Conservation (phyloP, 1,140 invertebrate genomes). For the Coenobita brevimanus region DNA sequence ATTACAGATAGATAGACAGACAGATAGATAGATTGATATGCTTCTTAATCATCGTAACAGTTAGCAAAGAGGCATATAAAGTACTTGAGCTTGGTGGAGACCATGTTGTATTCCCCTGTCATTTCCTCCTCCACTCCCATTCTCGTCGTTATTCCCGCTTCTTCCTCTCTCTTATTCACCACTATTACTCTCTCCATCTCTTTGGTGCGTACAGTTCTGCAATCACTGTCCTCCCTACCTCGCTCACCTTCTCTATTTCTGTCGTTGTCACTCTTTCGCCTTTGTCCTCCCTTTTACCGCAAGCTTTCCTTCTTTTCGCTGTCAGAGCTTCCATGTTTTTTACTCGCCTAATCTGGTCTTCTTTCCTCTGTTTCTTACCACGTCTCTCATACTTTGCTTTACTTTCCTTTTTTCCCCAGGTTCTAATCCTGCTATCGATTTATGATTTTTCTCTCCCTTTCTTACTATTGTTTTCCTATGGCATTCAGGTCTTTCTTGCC, state of each 20-base stretch:
- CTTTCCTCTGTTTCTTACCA: not conserved
- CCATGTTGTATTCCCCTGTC: not conserved
- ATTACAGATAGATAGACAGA: too few relatives aligned
- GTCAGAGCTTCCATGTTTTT: not conserved
- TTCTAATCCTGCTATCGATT: not conserved
- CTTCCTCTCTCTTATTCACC: not conserved
- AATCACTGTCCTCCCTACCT: not conserved
- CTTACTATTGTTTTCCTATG: not conserved
- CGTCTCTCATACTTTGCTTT: not conserved
- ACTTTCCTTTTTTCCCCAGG: not conserved
- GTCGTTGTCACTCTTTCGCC: not conserved
- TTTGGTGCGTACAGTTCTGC: not conserved
- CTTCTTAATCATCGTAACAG: too few relatives aligned
- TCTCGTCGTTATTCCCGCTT: not conserved
- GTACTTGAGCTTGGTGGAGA: too few relatives aligned
- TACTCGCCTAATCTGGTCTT: not conserved
- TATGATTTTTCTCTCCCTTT: not conserved
- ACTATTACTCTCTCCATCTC: not conserved
- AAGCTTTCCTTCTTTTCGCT: not conserved
- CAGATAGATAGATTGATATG: too few relatives aligned
- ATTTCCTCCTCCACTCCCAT: not conserved
- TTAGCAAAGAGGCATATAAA: too few relatives aligned
- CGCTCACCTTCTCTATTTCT: not conserved
- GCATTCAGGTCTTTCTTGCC: too few relatives aligned
- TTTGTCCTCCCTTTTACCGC: too few relatives aligned